phyloP scores from a whole-genome alignment of 2,797 vertebrate species.

The Poecilia gillii region DNA sequence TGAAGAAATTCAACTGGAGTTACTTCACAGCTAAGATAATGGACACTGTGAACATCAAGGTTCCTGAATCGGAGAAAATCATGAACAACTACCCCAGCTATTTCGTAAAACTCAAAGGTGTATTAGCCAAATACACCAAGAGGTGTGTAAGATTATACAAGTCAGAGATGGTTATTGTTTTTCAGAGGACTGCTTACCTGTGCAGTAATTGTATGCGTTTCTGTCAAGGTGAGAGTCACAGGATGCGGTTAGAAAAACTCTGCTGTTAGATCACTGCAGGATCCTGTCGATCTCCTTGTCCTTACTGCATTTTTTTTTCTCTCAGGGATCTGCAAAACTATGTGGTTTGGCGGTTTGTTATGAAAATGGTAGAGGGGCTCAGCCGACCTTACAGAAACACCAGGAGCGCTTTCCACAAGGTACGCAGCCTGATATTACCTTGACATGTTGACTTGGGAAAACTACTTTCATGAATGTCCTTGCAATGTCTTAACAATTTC shows the following conservation, averaged over 20 bases:
- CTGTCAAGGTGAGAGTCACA: slow-evolving; percentile 14
- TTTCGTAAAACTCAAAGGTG: slow-evolving; percentile 84
- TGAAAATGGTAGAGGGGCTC: slow-evolving; percentile 92
- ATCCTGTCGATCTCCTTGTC: slow-evolving; percentile 15
- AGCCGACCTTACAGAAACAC: slow-evolving; percentile 91
- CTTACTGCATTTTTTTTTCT: slow-evolving; percentile 29
- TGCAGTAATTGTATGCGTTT: slow-evolving; percentile 15
- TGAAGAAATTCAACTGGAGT: slow-evolving; percentile 90
- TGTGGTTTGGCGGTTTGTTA: slow-evolving; percentile 90
- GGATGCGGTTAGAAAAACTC: slow-evolving; percentile 30
- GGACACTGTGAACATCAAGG: slow-evolving; percentile 84
- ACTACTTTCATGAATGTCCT: too few species aligned
- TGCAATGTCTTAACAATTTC: not conserved
- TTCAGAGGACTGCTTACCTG: not conserved
- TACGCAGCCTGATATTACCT: slow-evolving; percentile 51
- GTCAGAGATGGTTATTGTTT: not conserved
- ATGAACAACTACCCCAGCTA: slow-evolving; percentile 93
- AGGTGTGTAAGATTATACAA: slow-evolving; percentile 79
- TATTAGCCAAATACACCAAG: slow-evolving; percentile 85
- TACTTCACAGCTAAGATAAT: slow-evolving; percentile 90
- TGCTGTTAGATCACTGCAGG: slow-evolving; percentile 3
- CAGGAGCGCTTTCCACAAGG: slow-evolving; percentile 91
- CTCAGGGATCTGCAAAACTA: slow-evolving; percentile 95
- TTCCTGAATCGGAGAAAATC: slow-evolving; percentile 86
- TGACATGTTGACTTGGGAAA: not conserved